Conservation (phyloP, 2,797 vertebrate species). For the Gymnothorax javanicus region DNA sequence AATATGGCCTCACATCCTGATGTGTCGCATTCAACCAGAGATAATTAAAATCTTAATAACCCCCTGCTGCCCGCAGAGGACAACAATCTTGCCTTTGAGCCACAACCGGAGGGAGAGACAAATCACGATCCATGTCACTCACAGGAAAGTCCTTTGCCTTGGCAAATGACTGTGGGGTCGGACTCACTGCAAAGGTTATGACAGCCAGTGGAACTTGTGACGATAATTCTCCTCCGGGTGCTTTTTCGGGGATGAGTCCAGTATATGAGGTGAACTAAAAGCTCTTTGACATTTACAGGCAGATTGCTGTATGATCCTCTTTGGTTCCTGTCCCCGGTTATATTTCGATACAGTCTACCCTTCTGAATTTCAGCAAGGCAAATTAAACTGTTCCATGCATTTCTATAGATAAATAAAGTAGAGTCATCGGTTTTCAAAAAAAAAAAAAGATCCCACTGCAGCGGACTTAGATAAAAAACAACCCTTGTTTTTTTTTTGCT, state of each 20-base stretch:
- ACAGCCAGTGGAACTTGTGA: background rate
- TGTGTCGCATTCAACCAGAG: constrained; percentile 2
- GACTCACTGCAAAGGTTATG: constrained; percentile 3
- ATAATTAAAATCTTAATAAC: constrained; percentile 6
- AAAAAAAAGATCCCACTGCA: background rate
- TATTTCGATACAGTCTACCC: background rate
- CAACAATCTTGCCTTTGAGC: background rate
- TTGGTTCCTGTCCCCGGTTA: background rate
- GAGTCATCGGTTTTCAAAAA: background rate
- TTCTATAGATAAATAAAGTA: background rate
- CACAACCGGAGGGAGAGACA: background rate
- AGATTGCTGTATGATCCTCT: background rate
- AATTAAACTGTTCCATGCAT: background rate
- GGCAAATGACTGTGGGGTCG: background rate
- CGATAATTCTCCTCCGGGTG: background rate
- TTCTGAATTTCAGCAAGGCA: background rate
- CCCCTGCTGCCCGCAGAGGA: constrained; percentile 1
- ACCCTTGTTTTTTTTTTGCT: background rate
- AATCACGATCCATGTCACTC: background rate
- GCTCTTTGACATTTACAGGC: background rate
- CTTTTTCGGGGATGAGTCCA: background rate
- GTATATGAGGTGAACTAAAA: background rate
- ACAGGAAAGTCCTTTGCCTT: background rate
- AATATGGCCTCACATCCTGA: background rate
- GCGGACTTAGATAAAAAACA: background rate